These are phyloP conservation scores for Dryas iulia DNA, from an alignment of 1,140 invertebrate species.

Conservation along the genomic window DNA sequence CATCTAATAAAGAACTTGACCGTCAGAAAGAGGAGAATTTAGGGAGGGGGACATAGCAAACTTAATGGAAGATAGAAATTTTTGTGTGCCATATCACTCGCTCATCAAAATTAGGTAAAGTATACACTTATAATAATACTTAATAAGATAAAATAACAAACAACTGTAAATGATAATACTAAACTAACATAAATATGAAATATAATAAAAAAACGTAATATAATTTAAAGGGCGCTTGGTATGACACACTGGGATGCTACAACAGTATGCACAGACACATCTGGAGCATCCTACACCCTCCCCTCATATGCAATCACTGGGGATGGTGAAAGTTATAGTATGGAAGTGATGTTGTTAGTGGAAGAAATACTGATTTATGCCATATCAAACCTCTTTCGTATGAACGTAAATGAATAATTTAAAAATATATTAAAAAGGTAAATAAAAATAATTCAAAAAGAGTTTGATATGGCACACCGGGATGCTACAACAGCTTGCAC, in stretches of 20 bases:
- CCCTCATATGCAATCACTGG: too few relatives aligned
- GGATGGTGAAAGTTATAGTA: too few relatives aligned
- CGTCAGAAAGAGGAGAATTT: neutral
- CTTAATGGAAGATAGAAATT: neutral
- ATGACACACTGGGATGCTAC: too few relatives aligned
- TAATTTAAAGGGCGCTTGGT: neutral
- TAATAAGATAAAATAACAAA: neutral
- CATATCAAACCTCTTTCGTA: too few relatives aligned
- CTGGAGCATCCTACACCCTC: too few relatives aligned
- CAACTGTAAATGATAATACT: neutral
- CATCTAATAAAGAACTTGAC: neutral
- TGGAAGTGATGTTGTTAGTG: too few relatives aligned
- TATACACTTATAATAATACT: neutral
- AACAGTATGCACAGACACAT: too few relatives aligned
- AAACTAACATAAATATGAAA: neutral
- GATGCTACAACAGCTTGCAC: neutral
- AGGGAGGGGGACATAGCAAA: neutral
- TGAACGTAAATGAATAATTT: neutral
- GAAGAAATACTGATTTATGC: too few relatives aligned
- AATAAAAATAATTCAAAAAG: neutral
- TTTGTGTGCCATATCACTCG: neutral
- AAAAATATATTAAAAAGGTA: neutral
- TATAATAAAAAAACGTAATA: neutral
- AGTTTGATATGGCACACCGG: neutral
- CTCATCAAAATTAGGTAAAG: neutral